A percentile compares a stretch with the other conserved stretches of the same genome.
Conservation (phyloP, 2,888 invertebrate species). For the Notodonta dromedarius region DNA sequence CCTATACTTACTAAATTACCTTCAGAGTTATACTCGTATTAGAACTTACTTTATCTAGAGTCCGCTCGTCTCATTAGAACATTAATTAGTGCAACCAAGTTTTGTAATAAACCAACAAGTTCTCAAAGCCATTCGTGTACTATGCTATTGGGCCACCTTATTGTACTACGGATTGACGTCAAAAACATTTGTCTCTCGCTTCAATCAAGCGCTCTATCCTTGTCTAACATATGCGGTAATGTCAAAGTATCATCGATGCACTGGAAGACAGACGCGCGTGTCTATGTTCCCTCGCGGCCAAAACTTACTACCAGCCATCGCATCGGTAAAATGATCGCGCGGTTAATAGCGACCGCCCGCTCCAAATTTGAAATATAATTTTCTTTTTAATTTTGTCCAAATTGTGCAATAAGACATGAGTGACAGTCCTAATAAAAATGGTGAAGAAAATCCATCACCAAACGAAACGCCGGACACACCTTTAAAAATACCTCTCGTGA, state of each 20-base stretch:
- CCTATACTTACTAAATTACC: no score
- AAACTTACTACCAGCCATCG: constrained; percentile 24
- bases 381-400: constrained; percentile 17
- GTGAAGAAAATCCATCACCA: constrained; percentile 9
- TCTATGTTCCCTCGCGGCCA: constrained; percentile 30
- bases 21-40: background rate
- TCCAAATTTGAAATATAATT: constrained; percentile 28
- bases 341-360: constrained; percentile 24
- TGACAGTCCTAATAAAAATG: constrained; percentile 14
- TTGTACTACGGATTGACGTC: background rate
- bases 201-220: constrained; percentile 30
- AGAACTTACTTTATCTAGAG: no score
- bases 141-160: constrained; percentile 4
- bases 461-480: constrained; percentile 3
- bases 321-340: constrained; percentile 54
- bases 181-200: background rate
- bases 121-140: background rate
- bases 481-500: constrained; percentile 9
- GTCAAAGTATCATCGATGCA: constrained; percentile 48
- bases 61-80: background rate
- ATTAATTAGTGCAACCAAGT: background rate
- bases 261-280: constrained; percentile 50
- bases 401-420: constrained; percentile 26
- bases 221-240: constrained; percentile 47
- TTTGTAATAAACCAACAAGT: background rate